Evolutionary conservation across 2,888 invertebrate genomes (phyloP), one percentile per base, ranked within the genome.

Genomic region (Acanthopleura granulata): DNA sequence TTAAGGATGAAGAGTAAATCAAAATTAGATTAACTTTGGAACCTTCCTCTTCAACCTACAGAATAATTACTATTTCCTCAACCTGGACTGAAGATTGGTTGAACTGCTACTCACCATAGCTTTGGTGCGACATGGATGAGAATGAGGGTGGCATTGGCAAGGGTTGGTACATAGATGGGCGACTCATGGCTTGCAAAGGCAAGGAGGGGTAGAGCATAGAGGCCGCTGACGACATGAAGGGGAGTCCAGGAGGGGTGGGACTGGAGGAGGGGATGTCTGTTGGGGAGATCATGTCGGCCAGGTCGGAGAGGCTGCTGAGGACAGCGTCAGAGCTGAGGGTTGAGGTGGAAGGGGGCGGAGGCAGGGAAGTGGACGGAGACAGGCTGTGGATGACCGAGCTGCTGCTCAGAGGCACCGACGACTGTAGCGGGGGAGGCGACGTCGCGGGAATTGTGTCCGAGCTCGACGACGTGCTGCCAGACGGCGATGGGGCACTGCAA

Each of bases 231-330:
- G 66, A 27, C 29, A 27, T 1, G 66, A 14, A 3, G 66, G 66
- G 27, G 16, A 27, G 25, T 27, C 22, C 18, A 12, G 66, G 16
- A 22, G 25, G 25, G 3, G 29, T 66, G 22, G 29, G 29, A 6
- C 22, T 27, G 29, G 66, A 27, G 16, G 22, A 27, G 22, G 25
- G 6, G 6, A 25, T 27, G 6, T 16, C 16, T 16, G 29, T 25
- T 1, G 66, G 66, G 22, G 66, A 16, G 22, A 66, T 66, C 66
- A 66, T 66, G 29, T 66, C 66, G 1, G 66, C 66, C 66, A 66
- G 25, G 16, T 22, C 66, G 6, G 66, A 66, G 1, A 66, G 66
- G 14, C 66, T 66, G 29, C 25, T 66, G 25, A 66, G 66, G 25
- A 66, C 66, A 1, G 66, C 18, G 66, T 66, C 66, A 16, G 66